phyloP scores from a whole-genome alignment of 2,888 invertebrate genomes.

The Xanthorhoe spadicearia region DNA sequence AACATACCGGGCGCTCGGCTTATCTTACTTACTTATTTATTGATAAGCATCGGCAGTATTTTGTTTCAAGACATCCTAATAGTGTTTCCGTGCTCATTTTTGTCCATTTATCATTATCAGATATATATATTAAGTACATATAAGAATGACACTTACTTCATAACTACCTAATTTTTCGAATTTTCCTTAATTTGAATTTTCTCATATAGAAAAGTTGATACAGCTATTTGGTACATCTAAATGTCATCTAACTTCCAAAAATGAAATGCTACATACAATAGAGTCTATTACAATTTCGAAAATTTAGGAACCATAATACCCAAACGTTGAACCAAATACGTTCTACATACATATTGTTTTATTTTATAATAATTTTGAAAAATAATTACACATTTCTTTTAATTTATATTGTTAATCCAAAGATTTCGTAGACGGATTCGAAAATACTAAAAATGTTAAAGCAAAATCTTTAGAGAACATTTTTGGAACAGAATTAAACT shows the following conservation, averaged over 20 bases:
- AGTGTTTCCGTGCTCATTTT: slow-evolving; percentile 82
- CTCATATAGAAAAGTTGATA: slow-evolving; percentile 83
- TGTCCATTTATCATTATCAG: slow-evolving; percentile 67
- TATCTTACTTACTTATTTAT: slow-evolving; percentile 67
- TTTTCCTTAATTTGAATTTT: slow-evolving; percentile 74
- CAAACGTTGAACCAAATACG: slow-evolving; percentile 82
- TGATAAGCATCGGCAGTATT: slow-evolving; percentile 79
- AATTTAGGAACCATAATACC: slow-evolving; percentile 86
- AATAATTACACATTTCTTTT: slow-evolving; percentile 77
- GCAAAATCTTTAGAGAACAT: slow-evolving; percentile 71
- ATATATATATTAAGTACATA: slow-evolving; percentile 57
- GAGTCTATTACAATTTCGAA: slow-evolving; percentile 85
- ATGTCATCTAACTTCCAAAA: slow-evolving; percentile 80
- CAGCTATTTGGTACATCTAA: slow-evolving; percentile 84
- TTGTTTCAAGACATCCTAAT: slow-evolving; percentile 76
- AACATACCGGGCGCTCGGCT: slow-evolving; percentile 59
- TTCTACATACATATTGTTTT: slow-evolving; percentile 75
- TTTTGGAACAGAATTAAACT: slow-evolving; percentile 76
- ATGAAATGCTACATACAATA: slow-evolving; percentile 82
- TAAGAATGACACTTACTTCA: slow-evolving; percentile 78
- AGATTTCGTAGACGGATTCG: slow-evolving; percentile 82
- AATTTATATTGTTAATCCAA: slow-evolving; percentile 76
- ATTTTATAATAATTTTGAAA: slow-evolving; percentile 81
- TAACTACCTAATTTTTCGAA: slow-evolving; percentile 79
- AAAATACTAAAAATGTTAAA: slow-evolving; percentile 76